phyloP scores from a whole-genome alignment of 2,113 vertebrate species.

The Prolemur simus region DNA sequence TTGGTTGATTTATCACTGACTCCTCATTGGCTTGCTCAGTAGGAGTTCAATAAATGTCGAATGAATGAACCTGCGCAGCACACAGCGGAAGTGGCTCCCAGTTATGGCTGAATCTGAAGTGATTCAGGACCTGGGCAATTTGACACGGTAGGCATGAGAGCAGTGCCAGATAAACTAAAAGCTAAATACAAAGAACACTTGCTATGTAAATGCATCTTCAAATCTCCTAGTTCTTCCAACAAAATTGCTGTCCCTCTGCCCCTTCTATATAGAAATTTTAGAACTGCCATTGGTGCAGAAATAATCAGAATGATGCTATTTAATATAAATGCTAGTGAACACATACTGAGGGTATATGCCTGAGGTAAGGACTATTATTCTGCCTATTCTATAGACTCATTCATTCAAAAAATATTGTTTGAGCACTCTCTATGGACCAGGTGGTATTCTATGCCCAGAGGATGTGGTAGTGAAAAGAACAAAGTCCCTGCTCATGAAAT shows the following conservation, averaged over 20 bases:
- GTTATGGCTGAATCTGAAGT: background rate
- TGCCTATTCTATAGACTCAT: background rate
- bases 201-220: background rate
- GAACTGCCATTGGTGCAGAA: background rate
- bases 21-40: background rate
- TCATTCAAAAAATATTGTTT: background rate
- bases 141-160: background rate
- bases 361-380: background rate
- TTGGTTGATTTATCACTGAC: background rate
- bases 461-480: background rate
- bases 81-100: background rate
- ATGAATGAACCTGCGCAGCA: background rate
- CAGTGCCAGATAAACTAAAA: background rate
- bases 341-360: background rate
- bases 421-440: background rate
- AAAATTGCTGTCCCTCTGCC: background rate
- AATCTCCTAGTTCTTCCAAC: background rate
- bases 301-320: background rate
- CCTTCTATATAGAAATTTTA: background rate
- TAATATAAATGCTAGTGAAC: background rate
- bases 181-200: background rate
- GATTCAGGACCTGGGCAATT: background rate
- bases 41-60: background rate
- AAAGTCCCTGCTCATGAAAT: background rate
- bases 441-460: background rate